Evolutionary conservation across 2,113 vertebrate species (phyloP).

Genomic region (Cephalopholis sonnerati): DNA sequence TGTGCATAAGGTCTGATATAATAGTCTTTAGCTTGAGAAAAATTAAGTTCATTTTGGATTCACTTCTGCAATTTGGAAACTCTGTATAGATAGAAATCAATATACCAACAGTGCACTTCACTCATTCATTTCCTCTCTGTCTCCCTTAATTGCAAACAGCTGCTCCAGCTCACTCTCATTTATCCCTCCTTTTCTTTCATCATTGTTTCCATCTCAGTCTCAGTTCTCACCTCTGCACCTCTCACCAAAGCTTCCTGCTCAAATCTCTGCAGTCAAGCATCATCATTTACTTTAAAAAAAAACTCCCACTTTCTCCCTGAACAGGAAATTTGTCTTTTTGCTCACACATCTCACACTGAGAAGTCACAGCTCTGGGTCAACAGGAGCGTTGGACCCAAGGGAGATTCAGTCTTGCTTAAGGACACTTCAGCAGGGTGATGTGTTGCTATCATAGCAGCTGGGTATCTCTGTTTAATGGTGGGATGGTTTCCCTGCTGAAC

Average conservation of each 20-base stretch:
- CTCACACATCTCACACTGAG: background rate
- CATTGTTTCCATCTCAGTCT: slow-evolving; percentile 5
- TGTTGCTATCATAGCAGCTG: background rate
- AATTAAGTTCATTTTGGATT: background rate
- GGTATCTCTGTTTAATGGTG: background rate
- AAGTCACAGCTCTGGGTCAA: background rate
- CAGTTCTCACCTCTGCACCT: slow-evolving; percentile 16
- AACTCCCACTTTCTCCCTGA: background rate
- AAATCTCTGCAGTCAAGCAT: background rate
- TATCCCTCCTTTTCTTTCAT: background rate
- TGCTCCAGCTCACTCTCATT: background rate
- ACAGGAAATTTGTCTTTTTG: background rate
- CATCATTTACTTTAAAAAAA: background rate
- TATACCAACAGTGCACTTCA: background rate
- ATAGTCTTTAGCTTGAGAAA: background rate
- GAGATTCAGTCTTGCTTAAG: background rate
- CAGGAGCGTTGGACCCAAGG: background rate
- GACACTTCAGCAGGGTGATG: slow-evolving; percentile 1
- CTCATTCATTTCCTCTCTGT: slow-evolving; percentile 25
- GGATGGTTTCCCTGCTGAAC: background rate
- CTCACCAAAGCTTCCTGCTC: background rate
- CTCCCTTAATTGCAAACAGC: slow-evolving; percentile 40
- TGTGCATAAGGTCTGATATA: background rate
- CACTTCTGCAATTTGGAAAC: background rate
- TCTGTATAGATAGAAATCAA: slow-evolving; percentile 7